Evolutionary conservation across 2,797 vertebrate species (phyloP).

Genomic region (Enoplosus armatus): DNA sequence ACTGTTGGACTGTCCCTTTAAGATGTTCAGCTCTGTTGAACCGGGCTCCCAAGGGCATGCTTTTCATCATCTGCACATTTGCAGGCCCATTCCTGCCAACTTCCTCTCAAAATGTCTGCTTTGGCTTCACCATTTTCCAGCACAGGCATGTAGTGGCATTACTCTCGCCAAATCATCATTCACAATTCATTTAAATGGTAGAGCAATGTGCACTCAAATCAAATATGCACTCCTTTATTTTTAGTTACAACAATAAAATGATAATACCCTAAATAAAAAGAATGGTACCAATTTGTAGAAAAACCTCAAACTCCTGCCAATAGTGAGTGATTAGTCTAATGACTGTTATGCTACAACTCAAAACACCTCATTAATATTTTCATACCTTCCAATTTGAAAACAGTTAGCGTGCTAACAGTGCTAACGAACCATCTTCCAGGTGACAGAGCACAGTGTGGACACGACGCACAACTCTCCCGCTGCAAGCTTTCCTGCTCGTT

Average conservation of each 20-base stretch:
- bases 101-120: slow-evolving; percentile 72
- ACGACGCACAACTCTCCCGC: background rate
- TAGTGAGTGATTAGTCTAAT: background rate
- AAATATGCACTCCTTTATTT: background rate
- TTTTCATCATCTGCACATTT: slow-evolving; percentile 70
- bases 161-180: background rate
- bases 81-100: slow-evolving; percentile 54
- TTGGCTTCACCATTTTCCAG: slow-evolving; percentile 55
- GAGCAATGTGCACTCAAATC: background rate
- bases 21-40: slow-evolving; percentile 47
- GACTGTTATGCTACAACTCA: background rate
- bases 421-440: background rate
- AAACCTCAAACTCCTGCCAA: background rate
- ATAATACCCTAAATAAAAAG: background rate
- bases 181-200: background rate
- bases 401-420: background rate
- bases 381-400: background rate
- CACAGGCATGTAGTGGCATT: slow-evolving; percentile 30
- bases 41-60: slow-evolving; percentile 49
- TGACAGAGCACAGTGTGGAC: background rate
- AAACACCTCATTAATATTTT: background rate
- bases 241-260: background rate
- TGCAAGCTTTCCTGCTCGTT: too few species aligned
- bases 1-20: slow-evolving; percentile 44
- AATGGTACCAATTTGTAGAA: background rate